Percentiles rank a stretch among this genome's conserved stretches.
These are phyloP conservation scores for Sarcoramphus papa DNA, from an alignment of 2,797 vertebrate genomes.

Conservation along the genomic window DNA sequence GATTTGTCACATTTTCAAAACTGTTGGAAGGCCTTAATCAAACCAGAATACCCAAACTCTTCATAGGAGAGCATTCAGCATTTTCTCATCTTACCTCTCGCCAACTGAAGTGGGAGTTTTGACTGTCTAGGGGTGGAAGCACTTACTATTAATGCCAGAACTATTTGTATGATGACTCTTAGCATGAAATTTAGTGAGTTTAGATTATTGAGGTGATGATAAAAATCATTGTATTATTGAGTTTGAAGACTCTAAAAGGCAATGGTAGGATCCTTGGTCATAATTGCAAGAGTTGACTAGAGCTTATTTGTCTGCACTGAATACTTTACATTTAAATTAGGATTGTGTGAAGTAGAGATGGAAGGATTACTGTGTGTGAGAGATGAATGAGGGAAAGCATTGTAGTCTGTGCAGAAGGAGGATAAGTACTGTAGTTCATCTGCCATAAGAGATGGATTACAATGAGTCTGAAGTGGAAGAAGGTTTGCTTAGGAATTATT, in stretches of 20 bases:
- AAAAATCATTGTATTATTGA: background rate
- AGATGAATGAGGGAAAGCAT: slow-evolving; percentile 54
- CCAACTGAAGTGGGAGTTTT: background rate
- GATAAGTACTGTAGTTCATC: slow-evolving; percentile 51
- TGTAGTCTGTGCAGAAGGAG: slow-evolving; percentile 51
- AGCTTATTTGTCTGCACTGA: slow-evolving; percentile 51
- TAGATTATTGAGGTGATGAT: background rate
- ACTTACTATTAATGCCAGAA: background rate
- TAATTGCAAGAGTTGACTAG: slow-evolving; percentile 24
- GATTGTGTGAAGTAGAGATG: slow-evolving; percentile 60
- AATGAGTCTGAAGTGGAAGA: slow-evolving; percentile 48
- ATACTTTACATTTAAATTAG: slow-evolving; percentile 70
- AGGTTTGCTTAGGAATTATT: slow-evolving; percentile 64
- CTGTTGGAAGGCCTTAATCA: background rate
- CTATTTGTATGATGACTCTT: background rate
- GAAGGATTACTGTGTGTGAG: slow-evolving; percentile 60
- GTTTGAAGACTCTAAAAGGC: slow-evolving; percentile 28
- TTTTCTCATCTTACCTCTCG: background rate
- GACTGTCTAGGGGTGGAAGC: background rate
- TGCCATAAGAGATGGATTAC: slow-evolving; percentile 66
- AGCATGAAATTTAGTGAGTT: background rate
- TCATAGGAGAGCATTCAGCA: background rate
- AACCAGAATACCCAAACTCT: background rate
- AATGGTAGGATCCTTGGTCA: background rate
- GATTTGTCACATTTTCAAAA: background rate